These are phyloP conservation scores for Miltochrista miniata DNA, from an alignment of 2,888 invertebrate species.

Conservation along the genomic window DNA sequence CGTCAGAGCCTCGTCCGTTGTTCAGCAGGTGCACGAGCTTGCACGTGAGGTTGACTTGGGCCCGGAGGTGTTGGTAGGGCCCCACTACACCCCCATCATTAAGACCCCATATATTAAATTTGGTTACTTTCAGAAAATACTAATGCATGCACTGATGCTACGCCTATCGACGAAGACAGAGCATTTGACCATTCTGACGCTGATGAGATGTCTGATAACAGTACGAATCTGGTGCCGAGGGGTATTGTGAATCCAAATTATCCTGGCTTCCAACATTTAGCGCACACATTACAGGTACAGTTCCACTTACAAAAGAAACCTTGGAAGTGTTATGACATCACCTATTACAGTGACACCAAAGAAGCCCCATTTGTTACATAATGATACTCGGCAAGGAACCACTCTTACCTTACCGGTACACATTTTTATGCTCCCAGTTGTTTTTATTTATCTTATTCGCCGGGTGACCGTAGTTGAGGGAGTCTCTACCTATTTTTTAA, in stretches of 20 bases:
- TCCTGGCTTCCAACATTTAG: constrained; percentile 92
- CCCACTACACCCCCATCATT: too few relatives aligned
- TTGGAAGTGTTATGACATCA: constrained; percentile 46
- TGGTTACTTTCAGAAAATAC: constrained; percentile 39
- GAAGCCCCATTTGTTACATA: constrained; percentile 57
- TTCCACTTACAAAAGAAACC: constrained; percentile 42
- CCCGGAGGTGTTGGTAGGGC: too few relatives aligned
- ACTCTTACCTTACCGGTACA: not conserved
- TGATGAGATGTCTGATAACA: constrained; percentile 78
- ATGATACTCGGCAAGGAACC: constrained; percentile 17
- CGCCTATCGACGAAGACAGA: constrained; percentile 80
- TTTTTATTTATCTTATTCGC: not conserved
- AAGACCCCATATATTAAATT: too few relatives aligned
- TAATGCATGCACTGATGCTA: constrained; percentile 57
- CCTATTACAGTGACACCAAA: constrained; percentile 41
- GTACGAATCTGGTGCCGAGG: constrained; percentile 76
- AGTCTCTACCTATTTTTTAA: too few relatives aligned
- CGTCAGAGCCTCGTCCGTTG: too few relatives aligned
- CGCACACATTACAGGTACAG: constrained; percentile 86
- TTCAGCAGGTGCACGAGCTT: too few relatives aligned
- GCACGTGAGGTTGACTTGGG: too few relatives aligned
- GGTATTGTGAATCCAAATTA: constrained; percentile 94
- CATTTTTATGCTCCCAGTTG: not conserved
- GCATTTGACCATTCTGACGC: constrained; percentile 83
- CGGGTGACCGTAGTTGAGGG: not conserved